Evolutionary conservation across 2,113 vertebrate genomes (phyloP).

Genomic region (Indri indri): DNA sequence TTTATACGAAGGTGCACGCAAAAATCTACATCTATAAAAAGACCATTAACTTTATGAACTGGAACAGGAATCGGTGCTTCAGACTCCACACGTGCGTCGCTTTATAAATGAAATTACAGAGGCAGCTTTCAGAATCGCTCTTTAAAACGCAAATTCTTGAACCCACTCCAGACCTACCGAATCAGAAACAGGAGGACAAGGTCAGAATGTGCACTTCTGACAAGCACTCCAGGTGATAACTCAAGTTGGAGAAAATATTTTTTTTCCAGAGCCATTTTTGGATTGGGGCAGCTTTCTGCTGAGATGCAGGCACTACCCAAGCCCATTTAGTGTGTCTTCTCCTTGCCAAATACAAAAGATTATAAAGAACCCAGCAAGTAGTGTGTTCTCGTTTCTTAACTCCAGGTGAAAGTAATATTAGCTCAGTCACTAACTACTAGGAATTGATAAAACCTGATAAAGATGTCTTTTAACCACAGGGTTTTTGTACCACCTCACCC

Average conservation of each 20-base stretch:
- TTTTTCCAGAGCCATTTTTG: background rate
- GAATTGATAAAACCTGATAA: background rate
- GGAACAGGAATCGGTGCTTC: background rate
- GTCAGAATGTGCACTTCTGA: background rate
- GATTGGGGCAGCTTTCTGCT: background rate
- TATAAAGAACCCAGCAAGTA: background rate
- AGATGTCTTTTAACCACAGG: background rate
- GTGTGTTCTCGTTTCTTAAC: background rate
- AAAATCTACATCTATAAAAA: background rate
- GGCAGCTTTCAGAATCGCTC: background rate
- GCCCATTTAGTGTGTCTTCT: background rate
- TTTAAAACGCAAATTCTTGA: background rate
- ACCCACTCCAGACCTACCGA: background rate
- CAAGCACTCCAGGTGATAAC: background rate
- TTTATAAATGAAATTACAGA: background rate
- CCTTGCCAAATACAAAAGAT: background rate
- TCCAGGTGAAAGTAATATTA: background rate
- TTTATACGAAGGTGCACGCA: background rate
- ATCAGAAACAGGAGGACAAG: background rate
- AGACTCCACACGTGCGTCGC: fast-evolving
- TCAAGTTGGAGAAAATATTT: background rate
- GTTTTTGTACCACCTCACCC: background rate
- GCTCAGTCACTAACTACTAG: background rate
- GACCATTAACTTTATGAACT: background rate
- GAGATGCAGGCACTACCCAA: background rate